Conservation (phyloP, 2,797 vertebrate species). For the Phyllotis vaccarum region DNA sequence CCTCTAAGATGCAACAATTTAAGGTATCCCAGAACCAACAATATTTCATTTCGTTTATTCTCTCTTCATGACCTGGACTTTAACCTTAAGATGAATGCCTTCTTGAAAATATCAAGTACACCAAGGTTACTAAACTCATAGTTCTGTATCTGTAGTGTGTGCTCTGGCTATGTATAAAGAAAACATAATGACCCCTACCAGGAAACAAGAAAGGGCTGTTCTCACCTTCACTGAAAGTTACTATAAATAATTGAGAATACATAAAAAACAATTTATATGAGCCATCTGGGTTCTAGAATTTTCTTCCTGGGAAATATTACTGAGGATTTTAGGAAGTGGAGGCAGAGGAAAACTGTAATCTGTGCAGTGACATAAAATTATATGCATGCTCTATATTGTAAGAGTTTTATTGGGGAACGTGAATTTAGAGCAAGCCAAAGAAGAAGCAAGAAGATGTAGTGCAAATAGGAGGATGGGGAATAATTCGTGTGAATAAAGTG, state of each 20-base stretch:
- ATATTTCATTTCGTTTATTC: neutral
- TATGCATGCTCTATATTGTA: neutral
- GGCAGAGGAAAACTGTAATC: slow-evolving; percentile 43
- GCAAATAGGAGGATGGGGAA: slow-evolving; percentile 7
- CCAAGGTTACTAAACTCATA: neutral
- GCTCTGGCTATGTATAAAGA: neutral
- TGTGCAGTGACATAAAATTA: slow-evolving; percentile 26
- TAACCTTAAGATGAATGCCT: neutral
- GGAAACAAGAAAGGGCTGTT: neutral
- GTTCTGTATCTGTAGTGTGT: neutral
- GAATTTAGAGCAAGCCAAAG: neutral
- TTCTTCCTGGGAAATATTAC: slow-evolving; percentile 39
- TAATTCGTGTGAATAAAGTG: slow-evolving; percentile 37
- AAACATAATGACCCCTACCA: neutral
- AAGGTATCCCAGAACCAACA: neutral
- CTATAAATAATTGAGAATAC: neutral
- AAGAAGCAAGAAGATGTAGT: neutral
- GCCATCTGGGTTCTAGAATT: neutral
- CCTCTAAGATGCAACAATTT: neutral
- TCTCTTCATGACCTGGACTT: neutral
- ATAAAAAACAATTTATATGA: neutral
- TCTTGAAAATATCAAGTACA: slow-evolving; percentile 16
- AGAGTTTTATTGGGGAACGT: slow-evolving; percentile 27
- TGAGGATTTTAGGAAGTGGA: slow-evolving; percentile 31
- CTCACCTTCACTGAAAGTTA: slow-evolving; percentile 5